Conservation (phyloP, 2,797 vertebrate species). For the Antrozous pallidus region DNA sequence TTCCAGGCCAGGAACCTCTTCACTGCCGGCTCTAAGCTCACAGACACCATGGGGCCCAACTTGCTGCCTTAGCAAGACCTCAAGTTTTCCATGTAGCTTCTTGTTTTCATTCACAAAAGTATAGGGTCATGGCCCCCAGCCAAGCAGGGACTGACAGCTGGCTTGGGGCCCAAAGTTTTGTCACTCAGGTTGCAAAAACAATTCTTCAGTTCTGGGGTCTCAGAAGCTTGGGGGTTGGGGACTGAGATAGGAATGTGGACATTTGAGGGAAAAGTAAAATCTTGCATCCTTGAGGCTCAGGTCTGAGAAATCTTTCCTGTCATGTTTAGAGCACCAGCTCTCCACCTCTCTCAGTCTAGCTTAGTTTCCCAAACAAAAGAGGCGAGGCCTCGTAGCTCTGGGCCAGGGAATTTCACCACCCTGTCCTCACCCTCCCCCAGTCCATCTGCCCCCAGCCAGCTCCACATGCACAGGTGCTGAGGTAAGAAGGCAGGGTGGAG, state of each 20-base stretch:
- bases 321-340: neutral
- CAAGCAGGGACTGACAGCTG: neutral
- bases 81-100: neutral
- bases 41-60: neutral
- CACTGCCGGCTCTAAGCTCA: slow-evolving; percentile 4
- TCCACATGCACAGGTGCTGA: neutral
- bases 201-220: neutral
- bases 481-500: neutral
- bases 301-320: neutral
- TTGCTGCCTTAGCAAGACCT: slow-evolving; percentile 17
- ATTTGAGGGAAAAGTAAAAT: neutral
- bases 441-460: neutral
- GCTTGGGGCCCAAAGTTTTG: neutral
- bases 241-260: neutral
- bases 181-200: neutral
- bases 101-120: neutral
- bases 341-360: neutral
- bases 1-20: neutral
- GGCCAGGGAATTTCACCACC: neutral
- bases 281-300: neutral
- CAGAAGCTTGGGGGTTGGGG: neutral
- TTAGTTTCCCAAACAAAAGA: neutral
- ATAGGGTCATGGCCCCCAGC: neutral
- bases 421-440: no score
- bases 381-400: fast-evolving